phyloP scores from a whole-genome alignment of 2,888 invertebrate species.

The Cerastis leucographa region DNA sequence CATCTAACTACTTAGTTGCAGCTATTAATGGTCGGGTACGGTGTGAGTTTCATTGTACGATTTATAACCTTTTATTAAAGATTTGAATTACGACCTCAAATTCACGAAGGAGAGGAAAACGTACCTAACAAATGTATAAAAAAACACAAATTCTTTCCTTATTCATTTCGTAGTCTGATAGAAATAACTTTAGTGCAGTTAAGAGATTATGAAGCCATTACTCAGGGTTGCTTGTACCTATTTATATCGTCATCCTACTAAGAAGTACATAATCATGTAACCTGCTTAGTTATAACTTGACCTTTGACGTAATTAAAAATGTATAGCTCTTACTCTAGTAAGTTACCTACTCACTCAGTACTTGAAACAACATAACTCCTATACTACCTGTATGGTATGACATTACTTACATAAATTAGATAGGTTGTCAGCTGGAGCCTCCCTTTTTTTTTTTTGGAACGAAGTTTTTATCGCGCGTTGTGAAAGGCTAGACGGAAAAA shows the following conservation, averaged over 20 bases:
- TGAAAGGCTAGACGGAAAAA: no score
- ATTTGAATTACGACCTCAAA: background rate
- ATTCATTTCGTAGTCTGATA: background rate
- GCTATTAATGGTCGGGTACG: constrained; percentile 3
- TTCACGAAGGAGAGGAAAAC: constrained; percentile 3
- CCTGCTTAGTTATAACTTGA: constrained; percentile 11
- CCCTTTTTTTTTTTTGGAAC: no score
- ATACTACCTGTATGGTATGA: background rate
- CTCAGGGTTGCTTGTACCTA: background rate
- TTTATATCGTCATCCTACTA: background rate
- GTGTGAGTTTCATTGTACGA: background rate
- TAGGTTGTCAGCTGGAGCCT: background rate
- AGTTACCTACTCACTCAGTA: background rate
- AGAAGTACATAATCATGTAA: background rate
- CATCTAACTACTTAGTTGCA: background rate
- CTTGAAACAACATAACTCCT: background rate
- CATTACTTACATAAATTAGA: background rate
- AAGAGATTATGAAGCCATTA: constrained; percentile 24
- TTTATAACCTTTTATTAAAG: constrained; percentile 1
- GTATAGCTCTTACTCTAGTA: background rate
- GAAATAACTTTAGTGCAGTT: constrained; percentile 19
- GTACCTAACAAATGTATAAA: background rate
- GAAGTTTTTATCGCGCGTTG: no score
- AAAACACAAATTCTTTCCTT: background rate
- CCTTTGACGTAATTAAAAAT: constrained; percentile 22